Evolutionary conservation across 1,140 invertebrate species (phyloP).

Genomic region (Pteromalus puparum): DNA sequence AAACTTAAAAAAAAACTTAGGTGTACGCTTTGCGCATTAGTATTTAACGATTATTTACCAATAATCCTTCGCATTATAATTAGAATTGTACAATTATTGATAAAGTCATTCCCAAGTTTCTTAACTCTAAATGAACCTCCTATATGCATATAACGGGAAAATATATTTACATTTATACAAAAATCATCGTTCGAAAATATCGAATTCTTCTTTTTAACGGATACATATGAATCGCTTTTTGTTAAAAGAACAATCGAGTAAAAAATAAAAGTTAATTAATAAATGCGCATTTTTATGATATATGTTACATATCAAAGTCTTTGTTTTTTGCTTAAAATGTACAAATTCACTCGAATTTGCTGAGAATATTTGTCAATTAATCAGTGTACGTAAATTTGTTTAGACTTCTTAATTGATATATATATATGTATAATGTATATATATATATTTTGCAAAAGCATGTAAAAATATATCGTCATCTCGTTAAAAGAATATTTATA

Average conservation of each 20-base stretch:
- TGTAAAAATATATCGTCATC: neutral
- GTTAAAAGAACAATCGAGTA: conserved; percentile 16
- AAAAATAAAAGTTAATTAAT: conserved; percentile 1
- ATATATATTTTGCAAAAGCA: neutral
- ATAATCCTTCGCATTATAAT: conserved; percentile 6
- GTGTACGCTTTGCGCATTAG: neutral
- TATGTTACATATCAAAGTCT: conserved; percentile 1
- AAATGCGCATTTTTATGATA: neutral
- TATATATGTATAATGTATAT: too few species aligned
- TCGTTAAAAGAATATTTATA: neutral
- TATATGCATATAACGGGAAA: conserved; percentile 11
- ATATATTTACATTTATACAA: conserved; percentile 48
- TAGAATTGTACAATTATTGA: conserved; percentile 35
- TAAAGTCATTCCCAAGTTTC: conserved; percentile 12
- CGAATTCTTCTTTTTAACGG: neutral
- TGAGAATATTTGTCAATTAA: neutral
- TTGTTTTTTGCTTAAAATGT: neutral
- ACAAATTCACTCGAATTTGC: neutral
- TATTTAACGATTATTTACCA: conserved; percentile 26
- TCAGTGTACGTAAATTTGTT: neutral
- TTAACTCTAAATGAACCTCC: conserved; percentile 10
- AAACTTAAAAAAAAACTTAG: neutral
- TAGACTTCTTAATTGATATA: neutral
- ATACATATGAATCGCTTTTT: conserved; percentile 31
- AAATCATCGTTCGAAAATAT: neutral